A percentile compares a stretch with the other conserved stretches of the same genome.
These are phyloP conservation scores for Apis cerana DNA, from an alignment of 1,140 invertebrate species.

Conservation along the genomic window DNA sequence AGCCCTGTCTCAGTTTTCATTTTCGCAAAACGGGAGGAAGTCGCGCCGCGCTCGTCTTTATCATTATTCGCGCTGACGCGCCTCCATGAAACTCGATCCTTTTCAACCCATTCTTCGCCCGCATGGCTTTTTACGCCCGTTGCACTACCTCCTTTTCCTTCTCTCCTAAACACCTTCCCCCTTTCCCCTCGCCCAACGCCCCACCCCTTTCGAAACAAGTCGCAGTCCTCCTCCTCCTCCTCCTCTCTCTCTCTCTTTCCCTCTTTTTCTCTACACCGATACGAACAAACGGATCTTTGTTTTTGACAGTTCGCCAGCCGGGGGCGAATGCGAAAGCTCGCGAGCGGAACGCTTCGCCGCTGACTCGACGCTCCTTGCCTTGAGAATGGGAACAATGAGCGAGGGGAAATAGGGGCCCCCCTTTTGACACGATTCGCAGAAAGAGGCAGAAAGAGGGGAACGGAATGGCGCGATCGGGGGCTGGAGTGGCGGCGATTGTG, in stretches of 20 bases:
- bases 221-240: too few species aligned
- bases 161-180: too few species aligned
- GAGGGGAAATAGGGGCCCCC: background rate
- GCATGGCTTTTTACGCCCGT: slow-evolving; percentile 35
- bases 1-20: slow-evolving; percentile 22
- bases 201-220: too few species aligned
- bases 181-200: background rate
- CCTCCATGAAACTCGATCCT: slow-evolving; percentile 30
- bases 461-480: slow-evolving; percentile 14
- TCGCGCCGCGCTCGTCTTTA: slow-evolving; percentile 18
- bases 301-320: background rate
- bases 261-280: slow-evolving; percentile 28
- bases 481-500: background rate
- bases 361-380: background rate
- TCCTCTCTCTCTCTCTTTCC: too few species aligned
- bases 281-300: slow-evolving; percentile 40
- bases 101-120: slow-evolving; percentile 21
- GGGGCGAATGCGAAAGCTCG: background rate
- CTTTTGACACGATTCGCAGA: background rate
- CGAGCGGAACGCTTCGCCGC: background rate
- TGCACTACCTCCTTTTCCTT: background rate
- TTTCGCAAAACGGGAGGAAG: slow-evolving; percentile 7
- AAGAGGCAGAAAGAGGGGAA: background rate
- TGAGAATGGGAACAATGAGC: background rate
- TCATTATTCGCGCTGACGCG: slow-evolving; percentile 28